phyloP scores from a whole-genome alignment of 2,888 invertebrate genomes.

The Eilema griseolum region DNA sequence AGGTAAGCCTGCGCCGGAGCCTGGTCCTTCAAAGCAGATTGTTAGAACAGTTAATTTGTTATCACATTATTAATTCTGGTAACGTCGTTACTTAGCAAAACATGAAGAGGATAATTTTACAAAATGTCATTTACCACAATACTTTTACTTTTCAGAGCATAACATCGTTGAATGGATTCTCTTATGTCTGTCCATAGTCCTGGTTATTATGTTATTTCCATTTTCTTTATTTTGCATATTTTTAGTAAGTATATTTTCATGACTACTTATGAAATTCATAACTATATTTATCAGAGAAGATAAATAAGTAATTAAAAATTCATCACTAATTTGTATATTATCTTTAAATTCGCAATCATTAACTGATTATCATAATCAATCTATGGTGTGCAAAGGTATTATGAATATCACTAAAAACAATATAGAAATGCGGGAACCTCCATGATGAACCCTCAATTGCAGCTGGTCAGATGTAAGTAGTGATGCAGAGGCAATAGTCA shows the following conservation, averaged over 20 bases:
- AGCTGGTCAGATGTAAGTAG: background rate
- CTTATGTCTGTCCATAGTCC: slow-evolving; percentile 55
- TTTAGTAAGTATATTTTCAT: slow-evolving; percentile 55
- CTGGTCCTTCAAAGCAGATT: background rate
- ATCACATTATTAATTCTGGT: no score
- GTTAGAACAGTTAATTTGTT: no score
- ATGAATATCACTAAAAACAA: background rate
- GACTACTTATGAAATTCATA: background rate
- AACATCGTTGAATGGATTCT: slow-evolving; percentile 57
- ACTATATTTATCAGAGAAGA: background rate
- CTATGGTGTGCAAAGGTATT: background rate
- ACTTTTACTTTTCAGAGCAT: slow-evolving; percentile 51
- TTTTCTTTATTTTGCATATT: slow-evolving; percentile 63
- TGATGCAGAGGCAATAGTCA: background rate
- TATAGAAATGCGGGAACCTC: background rate
- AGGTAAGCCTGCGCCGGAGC: background rate
- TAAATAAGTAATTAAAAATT: background rate
- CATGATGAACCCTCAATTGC: background rate
- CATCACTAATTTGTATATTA: background rate
- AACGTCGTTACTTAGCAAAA: background rate
- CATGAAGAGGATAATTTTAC: background rate
- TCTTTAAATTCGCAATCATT: background rate
- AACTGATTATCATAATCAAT: background rate
- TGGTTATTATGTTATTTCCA: slow-evolving; percentile 62
- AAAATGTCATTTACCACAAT: background rate